These are phyloP conservation scores for Danionella cerebrum DNA, from an alignment of 2,113 vertebrate species.

Conservation along the genomic window DNA sequence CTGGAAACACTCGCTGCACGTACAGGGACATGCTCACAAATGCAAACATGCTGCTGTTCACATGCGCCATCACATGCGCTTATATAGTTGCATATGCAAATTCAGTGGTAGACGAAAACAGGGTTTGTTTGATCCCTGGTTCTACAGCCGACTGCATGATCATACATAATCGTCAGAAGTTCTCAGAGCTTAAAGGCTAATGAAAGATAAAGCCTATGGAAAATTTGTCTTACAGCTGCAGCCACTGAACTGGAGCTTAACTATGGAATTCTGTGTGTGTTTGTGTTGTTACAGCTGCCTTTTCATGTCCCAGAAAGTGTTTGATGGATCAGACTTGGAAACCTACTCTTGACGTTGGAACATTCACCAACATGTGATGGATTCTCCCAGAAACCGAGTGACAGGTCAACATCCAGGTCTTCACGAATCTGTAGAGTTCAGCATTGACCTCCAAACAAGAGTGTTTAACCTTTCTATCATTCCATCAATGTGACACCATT, in stretches of 20 bases:
- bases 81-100: background rate
- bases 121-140: background rate
- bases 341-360: background rate
- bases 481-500: no score
- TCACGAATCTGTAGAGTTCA: no score
- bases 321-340: constrained; percentile 11
- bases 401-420: no score
- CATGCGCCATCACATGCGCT: background rate
- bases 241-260: background rate
- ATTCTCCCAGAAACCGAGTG: no score
- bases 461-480: no score
- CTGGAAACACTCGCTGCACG: background rate
- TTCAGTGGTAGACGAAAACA: background rate
- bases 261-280: background rate
- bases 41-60: background rate
- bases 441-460: no score
- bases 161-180: background rate
- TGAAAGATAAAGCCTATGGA: background rate
- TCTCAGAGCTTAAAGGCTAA: background rate
- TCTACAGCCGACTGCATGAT: background rate
- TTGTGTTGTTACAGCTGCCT: constrained; percentile 12
- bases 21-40: background rate
- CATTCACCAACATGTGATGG: background rate
- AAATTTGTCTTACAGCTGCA: background rate
- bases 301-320: background rate